Percentiles rank a stretch among this genome's conserved stretches.
phyloP scores from a whole-genome alignment of 2,888 invertebrate genomes.

The Pandemis heparana region DNA sequence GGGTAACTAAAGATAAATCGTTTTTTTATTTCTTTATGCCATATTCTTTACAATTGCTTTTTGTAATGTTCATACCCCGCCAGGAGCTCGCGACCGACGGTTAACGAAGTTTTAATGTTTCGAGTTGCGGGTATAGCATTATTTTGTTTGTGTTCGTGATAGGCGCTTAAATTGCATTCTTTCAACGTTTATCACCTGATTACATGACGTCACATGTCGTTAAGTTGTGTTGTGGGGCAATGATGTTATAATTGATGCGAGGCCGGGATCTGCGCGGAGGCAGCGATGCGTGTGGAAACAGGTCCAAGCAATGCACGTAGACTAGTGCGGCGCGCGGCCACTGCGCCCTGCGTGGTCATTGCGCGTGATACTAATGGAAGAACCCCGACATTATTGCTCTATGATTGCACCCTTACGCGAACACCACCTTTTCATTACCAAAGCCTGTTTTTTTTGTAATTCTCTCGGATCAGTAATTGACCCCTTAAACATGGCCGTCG shows the following conservation, averaged over 20 bases:
- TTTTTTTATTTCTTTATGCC: slow-evolving; percentile 65
- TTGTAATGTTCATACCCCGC: slow-evolving; percentile 47
- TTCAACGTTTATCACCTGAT: slow-evolving; percentile 40
- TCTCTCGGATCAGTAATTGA: slow-evolving; percentile 42
- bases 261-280: slow-evolving; percentile 46
- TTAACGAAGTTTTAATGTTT: slow-evolving; percentile 55
- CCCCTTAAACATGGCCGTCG: slow-evolving; percentile 40
- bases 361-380: slow-evolving; percentile 53
- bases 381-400: slow-evolving; percentile 58
- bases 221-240: slow-evolving; percentile 41
- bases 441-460: slow-evolving; percentile 49
- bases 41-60: slow-evolving; percentile 67
- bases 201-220: slow-evolving; percentile 39
- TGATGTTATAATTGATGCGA: slow-evolving; percentile 48
- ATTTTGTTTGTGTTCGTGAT: slow-evolving; percentile 48
- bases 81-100: slow-evolving; percentile 43
- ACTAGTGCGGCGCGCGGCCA: slow-evolving; percentile 43
- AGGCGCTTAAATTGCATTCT: slow-evolving; percentile 40
- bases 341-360: slow-evolving; percentile 49
- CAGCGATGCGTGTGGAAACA: slow-evolving; percentile 60
- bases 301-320: slow-evolving; percentile 50
- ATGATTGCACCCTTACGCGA: slow-evolving; percentile 57
- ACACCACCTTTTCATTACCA: slow-evolving; percentile 60
- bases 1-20: slow-evolving; percentile 68
- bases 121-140: slow-evolving; percentile 42